Percentiles rank a stretch among this genome's conserved stretches.
phyloP scores from a whole-genome alignment of 2,113 vertebrate species.

The Rhineura floridana region DNA sequence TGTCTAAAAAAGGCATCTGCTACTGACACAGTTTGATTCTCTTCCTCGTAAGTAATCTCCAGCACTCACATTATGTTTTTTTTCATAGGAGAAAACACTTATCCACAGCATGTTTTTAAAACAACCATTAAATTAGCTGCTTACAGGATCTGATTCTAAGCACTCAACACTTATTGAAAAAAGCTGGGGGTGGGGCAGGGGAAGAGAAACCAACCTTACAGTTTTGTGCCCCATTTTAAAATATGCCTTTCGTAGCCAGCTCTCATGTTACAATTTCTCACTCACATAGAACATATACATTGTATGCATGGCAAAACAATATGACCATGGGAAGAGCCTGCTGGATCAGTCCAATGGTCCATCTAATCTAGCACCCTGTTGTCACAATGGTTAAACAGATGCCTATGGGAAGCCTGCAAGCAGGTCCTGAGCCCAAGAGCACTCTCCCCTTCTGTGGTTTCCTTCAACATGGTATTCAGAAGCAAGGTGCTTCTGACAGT shows the following conservation, averaged over 20 bases:
- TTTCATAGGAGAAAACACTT: conserved; percentile 30
- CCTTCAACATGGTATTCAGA: too few relatives aligned
- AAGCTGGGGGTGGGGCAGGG: neutral
- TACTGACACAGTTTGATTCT: conserved; percentile 30
- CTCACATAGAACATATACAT: neutral
- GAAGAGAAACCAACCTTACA: neutral
- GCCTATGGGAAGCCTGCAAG: too few relatives aligned
- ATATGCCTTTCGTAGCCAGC: neutral
- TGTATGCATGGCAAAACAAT: conserved; percentile 27
- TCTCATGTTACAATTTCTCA: neutral
- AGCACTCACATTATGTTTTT: conserved; percentile 1
- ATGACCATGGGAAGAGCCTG: too few relatives aligned
- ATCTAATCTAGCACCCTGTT: too few relatives aligned
- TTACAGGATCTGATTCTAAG: conserved; percentile 1
- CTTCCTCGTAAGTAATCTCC: conserved; percentile 27
- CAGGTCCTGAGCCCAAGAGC: too few relatives aligned
- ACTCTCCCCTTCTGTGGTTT: too few relatives aligned
- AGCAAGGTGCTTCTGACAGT: too few relatives aligned
- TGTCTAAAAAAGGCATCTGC: conserved; percentile 23
- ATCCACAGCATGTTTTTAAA: conserved; percentile 21
- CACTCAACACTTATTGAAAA: conserved; percentile 7
- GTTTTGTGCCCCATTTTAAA: neutral
- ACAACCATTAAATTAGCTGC: conserved; percentile 44
- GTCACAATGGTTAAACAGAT: too few relatives aligned
- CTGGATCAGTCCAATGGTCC: too few relatives aligned